These are phyloP conservation scores for Dryadula phaetusa DNA, from an alignment of 2,888 invertebrate species.

Conservation along the genomic window DNA sequence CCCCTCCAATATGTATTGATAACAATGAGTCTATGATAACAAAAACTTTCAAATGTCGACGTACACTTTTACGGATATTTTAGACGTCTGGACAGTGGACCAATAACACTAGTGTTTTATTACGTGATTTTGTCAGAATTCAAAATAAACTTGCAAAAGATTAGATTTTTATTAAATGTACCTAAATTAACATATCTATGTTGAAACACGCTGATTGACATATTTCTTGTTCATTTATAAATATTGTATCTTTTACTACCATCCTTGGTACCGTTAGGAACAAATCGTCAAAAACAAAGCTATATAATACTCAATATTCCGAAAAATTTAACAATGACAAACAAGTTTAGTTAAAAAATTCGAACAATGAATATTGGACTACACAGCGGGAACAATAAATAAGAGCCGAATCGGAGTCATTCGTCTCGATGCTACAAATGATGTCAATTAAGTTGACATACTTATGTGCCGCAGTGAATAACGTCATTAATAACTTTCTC, in stretches of 20 bases:
- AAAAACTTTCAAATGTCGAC: conserved; percentile 36
- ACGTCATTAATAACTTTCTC: conserved; percentile 30
- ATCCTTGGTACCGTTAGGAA: too few relatives aligned
- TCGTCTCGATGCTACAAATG: conserved; percentile 33
- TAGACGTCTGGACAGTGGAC: conserved; percentile 43
- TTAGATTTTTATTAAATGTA: too few relatives aligned
- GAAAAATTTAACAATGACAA: conserved; percentile 2
- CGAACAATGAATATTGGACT: conserved; percentile 11
- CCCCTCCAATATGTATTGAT: not conserved
- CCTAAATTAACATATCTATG: not conserved
- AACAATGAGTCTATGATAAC: conserved; percentile 16
- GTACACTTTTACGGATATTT: conserved; percentile 46
- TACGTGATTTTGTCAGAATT: conserved; percentile 42
- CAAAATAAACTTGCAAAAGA: too few relatives aligned
- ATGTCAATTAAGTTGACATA: conserved; percentile 37
- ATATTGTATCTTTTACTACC: too few relatives aligned
- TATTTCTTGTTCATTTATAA: not conserved
- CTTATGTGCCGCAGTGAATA: conserved; percentile 28
- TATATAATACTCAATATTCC: not conserved
- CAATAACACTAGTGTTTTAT: conserved; percentile 49
- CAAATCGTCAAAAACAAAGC: too few relatives aligned
- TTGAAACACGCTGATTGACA: not conserved
- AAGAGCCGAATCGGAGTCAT: conserved; percentile 26
- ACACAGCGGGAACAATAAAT: conserved; percentile 11
- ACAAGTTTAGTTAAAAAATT: not conserved